Evolutionary conservation across 2,797 vertebrate species (phyloP), one percentile per base, ranked within the genome.

Genomic region (Cynopterus sphinx): DNA sequence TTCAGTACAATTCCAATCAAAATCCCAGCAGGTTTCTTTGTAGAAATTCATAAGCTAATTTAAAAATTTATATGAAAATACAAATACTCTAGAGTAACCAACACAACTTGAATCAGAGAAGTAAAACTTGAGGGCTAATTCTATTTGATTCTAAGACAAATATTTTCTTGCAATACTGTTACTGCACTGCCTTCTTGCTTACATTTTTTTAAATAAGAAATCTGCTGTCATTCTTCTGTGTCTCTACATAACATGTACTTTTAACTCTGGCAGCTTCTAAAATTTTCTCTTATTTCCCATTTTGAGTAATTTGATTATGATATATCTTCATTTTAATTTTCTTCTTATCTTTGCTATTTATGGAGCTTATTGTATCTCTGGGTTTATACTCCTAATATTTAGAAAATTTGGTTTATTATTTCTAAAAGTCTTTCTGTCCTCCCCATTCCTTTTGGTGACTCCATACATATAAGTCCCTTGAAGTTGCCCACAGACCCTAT

Each of bases 111-210:
- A 74, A 91, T 59, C 11, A 57, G 24, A 90, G 28, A 15, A 67
- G 65, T 83, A 68, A 87, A 87, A 33, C 59, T 75, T 17, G 86
- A 81, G 33, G 12, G 39, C 17, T 81, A 67, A 67, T 91, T 95
- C 39, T 91, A 39, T n/a, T 57, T 91, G 51, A 87, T 75, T 87
- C 41, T 43, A 95, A 95, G 28, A 7, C 21, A 82, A 91, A 41
- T 59, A 79, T 41, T 87, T 81, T 74, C 55, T 84, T 74, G 77
- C 9, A 53, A 3, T 68, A 74, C n/a, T 61, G 16, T 63, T 90
- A 2, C 9, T 90, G 73, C 55, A 73, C 31, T 79, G 12, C 31
- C 17, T 55, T 90, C 19, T 53, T 95, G 39, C 5, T 55, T 31
- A 63, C 31, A 61, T 77, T 88, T 17, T 17, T 61, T 41, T 46